Conservation (phyloP, 2,113 vertebrate species). For the Menura novaehollandiae region DNA sequence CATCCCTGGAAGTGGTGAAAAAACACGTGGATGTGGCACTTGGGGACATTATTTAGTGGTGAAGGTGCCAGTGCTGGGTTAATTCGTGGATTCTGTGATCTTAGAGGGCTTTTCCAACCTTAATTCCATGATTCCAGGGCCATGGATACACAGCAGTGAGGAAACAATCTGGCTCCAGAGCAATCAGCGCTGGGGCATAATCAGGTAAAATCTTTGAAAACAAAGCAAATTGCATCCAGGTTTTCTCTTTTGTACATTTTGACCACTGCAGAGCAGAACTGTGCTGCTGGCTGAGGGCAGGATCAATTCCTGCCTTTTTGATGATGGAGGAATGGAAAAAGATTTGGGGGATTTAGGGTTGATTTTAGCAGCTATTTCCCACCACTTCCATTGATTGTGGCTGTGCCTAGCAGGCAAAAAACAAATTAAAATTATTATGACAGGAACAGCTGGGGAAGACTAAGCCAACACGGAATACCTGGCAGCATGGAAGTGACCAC, state of each 20-base stretch:
- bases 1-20: not conserved
- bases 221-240: not conserved
- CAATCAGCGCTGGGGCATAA: accelerated
- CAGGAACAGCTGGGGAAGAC: not conserved
- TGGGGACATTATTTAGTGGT: not conserved
- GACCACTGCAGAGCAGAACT: not conserved
- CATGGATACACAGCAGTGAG: not conserved
- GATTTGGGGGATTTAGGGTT: not conserved
- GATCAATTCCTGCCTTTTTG: not conserved
- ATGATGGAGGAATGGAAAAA: not conserved
- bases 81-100: not conserved
- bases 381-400: not conserved
- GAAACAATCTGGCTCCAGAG: not conserved
- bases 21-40: not conserved
- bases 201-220: not conserved
- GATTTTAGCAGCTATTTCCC: not conserved
- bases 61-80: not conserved
- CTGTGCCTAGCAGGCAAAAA: not conserved
- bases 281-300: not conserved
- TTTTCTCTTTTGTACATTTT: not conserved
- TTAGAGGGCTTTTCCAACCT: not conserved
- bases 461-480: accelerated
- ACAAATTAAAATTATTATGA: not conserved
- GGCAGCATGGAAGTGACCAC: not conserved
- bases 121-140: not conserved